Base-by-base conservation (phyloP, 2,113 vertebrate genomes). In the Microtus oregoni region DNA sequence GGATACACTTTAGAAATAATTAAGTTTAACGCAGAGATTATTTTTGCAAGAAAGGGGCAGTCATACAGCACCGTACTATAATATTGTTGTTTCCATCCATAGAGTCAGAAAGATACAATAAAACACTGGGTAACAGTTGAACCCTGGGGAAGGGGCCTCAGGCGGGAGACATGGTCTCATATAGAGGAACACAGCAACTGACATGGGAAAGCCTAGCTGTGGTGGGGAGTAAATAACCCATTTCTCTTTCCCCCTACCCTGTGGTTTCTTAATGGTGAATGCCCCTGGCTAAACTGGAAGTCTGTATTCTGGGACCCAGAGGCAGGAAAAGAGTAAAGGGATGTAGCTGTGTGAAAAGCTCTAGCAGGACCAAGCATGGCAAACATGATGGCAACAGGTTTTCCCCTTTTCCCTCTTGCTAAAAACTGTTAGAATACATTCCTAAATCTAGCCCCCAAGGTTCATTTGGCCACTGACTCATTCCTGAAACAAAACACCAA, bases 21-120 rank as follows among this genome's bases (percentile, higher is more conserved):
- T 26, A 55, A 82, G 30, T 81, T 94, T 94, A 92, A 76, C 20
- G 30, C 89, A 73, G 78, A 15, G 9, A 52, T 72, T 89, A 38
- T 94, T 94, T 92, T 89, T 92, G 79, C 50, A 81, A 85, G 92
- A 65, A 67, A 35, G 5, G 61, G 35, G 30, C 50, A 67, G 52
- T 86, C 30, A 58, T n/a, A 19, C 15, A 76, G 28, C 20, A 41
- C 32, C 5, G 17, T 50, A 7, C 1, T 12, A 7, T 8, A 72
- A 44, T 78, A 35, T 2, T 76, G 38, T 3, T 76, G 4, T 32
- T 67, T 65, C 44, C 17, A 47, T 22, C 28, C 9, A 3, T 0
- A 52, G 55, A 38, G 26, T 1, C 44, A 26, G 75, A 52, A 92
- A 44, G 88, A 22, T 44, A 50, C 35, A 79, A 12, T 9, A n/a